These are phyloP conservation scores for Ammodytes dubius DNA, from an alignment of 2,113 vertebrate genomes.

Conservation along the genomic window DNA sequence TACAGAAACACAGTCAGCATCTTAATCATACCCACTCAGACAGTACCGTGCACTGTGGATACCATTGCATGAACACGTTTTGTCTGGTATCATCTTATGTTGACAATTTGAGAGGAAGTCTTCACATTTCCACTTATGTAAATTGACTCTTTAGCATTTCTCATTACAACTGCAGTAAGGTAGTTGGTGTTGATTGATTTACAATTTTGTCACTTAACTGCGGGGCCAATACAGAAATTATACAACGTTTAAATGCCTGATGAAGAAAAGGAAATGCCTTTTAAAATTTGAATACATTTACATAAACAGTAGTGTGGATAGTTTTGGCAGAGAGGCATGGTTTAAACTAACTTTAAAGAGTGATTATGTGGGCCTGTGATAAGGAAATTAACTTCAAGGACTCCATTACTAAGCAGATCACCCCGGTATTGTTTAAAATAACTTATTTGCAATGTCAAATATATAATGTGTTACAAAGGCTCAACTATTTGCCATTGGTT, in stretches of 20 bases:
- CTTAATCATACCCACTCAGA: slow-evolving; percentile 2
- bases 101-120: background rate
- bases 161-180: background rate
- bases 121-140: background rate
- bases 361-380: slow-evolving; percentile 16
- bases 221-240: background rate
- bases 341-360: background rate
- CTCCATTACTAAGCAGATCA: slow-evolving; percentile 21
- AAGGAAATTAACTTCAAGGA: slow-evolving; percentile 5
- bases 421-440: slow-evolving; percentile 10
- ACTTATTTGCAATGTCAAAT: background rate
- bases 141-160: background rate
- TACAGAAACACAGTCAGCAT: slow-evolving; percentile 44
- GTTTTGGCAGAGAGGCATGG: background rate
- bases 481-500: slow-evolving; percentile 28
- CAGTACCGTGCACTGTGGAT: slow-evolving; percentile 7
- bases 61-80: background rate
- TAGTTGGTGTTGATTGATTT: slow-evolving; percentile 1
- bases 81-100: slow-evolving; percentile 1
- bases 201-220: slow-evolving; percentile 14
- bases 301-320: background rate
- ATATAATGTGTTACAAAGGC: background rate
- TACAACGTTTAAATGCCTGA: slow-evolving; percentile 9
- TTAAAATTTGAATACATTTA: slow-evolving; percentile 1
- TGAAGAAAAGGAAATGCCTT: background rate